Conservation (phyloP, 2,113 vertebrate species). For the Gobio gobio region DNA sequence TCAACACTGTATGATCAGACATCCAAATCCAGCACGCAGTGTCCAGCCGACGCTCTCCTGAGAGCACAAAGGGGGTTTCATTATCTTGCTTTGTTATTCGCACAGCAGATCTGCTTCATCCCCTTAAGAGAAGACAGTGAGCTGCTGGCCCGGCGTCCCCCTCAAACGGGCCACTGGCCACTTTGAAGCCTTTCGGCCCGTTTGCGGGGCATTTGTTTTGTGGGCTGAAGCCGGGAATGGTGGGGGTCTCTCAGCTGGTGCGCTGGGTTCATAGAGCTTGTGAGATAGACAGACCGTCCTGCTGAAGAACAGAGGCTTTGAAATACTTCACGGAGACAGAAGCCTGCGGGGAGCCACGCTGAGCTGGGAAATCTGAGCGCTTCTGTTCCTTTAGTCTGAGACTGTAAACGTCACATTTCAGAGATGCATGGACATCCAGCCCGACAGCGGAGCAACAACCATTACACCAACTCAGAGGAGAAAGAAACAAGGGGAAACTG, state of each 20-base stretch:
- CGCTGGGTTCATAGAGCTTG: constrained; percentile 34
- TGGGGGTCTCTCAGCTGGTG: constrained; percentile 42
- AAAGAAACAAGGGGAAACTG: neutral
- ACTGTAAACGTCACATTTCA: constrained; percentile 12
- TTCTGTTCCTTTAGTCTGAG: neutral
- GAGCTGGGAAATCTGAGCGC: neutral
- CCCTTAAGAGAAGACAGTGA: constrained; percentile 55
- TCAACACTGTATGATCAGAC: neutral
- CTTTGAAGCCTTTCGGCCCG: constrained; percentile 41
- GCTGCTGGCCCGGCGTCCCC: constrained; percentile 39
- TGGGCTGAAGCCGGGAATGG: constrained; percentile 38
- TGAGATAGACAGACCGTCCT: constrained; percentile 58
- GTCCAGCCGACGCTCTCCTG: constrained; percentile 46
- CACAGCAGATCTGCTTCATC: constrained; percentile 63
- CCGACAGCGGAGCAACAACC: constrained; percentile 42
- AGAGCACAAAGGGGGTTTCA: constrained; percentile 63
- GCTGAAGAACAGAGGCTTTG: constrained; percentile 69
- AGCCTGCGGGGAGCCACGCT: constrained; percentile 26
- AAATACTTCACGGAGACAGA: constrained; percentile 45
- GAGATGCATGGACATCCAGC: neutral
- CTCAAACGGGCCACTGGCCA: constrained; percentile 36
- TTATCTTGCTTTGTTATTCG: constrained; percentile 68
- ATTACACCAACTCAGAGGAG: constrained; percentile 49
- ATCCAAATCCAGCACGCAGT: constrained; percentile 5
- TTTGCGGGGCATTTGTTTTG: constrained; percentile 36